Evolutionary conservation across 2,113 vertebrate species (phyloP).

Genomic region (Spheniscus mendiculus): DNA sequence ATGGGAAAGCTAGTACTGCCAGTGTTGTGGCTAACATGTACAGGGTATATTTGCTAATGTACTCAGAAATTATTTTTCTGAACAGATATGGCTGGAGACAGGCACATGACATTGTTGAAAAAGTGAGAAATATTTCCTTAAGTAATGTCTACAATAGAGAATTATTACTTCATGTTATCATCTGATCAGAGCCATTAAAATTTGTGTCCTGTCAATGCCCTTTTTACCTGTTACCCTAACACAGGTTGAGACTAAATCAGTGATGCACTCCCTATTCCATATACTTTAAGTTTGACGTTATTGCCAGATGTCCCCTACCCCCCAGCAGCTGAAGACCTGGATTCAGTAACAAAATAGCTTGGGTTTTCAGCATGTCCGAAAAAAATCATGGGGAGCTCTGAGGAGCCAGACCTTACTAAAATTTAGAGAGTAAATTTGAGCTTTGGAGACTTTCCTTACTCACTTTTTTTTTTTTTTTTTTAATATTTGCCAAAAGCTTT

Average conservation of each 20-base stretch:
- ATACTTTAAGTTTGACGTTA: background rate
- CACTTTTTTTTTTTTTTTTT: fast-evolving
- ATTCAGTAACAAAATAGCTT: background rate
- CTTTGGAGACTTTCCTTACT: background rate
- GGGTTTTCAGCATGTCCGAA: background rate
- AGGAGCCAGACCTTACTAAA: background rate
- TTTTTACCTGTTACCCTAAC: background rate
- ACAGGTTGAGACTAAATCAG: background rate
- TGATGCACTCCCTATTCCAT: background rate
- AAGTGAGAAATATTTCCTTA: background rate
- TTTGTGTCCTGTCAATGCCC: background rate
- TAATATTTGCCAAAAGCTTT: background rate
- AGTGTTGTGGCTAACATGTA: background rate
- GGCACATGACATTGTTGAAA: background rate
- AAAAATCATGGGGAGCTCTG: fast-evolving
- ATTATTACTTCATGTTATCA: background rate
- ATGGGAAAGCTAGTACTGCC: background rate
- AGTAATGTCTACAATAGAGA: background rate
- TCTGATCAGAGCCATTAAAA: background rate
- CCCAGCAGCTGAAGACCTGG: background rate
- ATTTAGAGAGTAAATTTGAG: background rate
- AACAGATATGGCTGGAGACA: background rate
- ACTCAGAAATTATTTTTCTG: background rate
- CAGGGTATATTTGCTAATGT: background rate
- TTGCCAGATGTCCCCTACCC: background rate